Conservation (phyloP, 2,888 invertebrate species). For the Drosophila heteroneura region DNA sequence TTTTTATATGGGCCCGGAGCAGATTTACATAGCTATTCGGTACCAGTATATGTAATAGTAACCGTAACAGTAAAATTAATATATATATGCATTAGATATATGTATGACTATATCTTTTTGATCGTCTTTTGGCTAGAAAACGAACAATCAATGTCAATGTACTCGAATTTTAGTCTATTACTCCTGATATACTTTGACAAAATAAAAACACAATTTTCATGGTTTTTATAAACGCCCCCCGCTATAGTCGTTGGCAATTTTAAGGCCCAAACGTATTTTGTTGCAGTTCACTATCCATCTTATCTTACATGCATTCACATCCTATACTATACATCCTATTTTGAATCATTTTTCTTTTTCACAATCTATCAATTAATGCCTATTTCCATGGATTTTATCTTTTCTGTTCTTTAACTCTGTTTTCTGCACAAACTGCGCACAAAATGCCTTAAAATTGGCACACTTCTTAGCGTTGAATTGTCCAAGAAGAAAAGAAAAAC, state of each 20-base stretch:
- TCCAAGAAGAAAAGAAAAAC: conserved; percentile 54
- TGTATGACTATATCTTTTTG: conserved; percentile 21
- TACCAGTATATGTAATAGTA: conserved; percentile 36
- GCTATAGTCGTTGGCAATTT: conserved; percentile 82
- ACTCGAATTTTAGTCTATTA: conserved; percentile 85
- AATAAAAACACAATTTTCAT: conserved; percentile 70
- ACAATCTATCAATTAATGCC: neutral
- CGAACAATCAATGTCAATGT: conserved; percentile 72
- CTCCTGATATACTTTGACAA: conserved; percentile 85
- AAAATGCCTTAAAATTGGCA: conserved; percentile 80
- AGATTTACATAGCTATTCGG: conserved; percentile 39
- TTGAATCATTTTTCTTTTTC: neutral
- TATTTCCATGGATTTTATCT: neutral
- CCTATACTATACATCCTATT: neutral
- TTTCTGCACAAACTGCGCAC: conserved; percentile 53
- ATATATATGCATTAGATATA: conserved; percentile 23
- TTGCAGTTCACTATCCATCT: conserved; percentile 29
- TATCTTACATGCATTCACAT: neutral
- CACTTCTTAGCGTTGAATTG: conserved; percentile 69
- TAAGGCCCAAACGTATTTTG: conserved; percentile 71
- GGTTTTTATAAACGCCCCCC: conserved; percentile 67
- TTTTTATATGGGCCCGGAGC: conserved; percentile 31
- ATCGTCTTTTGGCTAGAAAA: conserved; percentile 70
- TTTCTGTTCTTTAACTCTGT: conserved; percentile 4
- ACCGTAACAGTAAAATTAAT: conserved; percentile 18